These are phyloP conservation scores for Drosophila diplacantha DNA, from an alignment of 2,888 invertebrate species.

Conservation along the genomic window DNA sequence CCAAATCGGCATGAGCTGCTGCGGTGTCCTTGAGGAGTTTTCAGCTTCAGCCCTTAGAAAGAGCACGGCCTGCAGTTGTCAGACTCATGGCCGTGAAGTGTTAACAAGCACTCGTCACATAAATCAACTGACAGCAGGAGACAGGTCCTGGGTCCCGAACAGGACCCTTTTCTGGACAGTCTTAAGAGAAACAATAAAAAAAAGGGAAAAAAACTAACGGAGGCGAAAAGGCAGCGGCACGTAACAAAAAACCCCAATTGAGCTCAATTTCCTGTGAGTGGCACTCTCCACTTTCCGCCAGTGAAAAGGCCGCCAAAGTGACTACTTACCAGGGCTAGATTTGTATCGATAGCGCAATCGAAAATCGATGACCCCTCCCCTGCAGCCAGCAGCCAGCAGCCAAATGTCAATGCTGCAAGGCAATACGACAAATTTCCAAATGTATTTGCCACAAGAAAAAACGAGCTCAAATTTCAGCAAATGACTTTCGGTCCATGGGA, in stretches of 20 bases:
- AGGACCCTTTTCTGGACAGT: constrained; percentile 26
- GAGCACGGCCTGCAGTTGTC: constrained; percentile 52
- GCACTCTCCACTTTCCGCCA: constrained; percentile 34
- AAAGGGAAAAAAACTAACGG: background rate
- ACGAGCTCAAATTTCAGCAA: constrained; percentile 45
- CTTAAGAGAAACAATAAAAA: constrained; percentile 25
- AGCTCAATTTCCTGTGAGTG: constrained; percentile 48
- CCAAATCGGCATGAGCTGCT: constrained; percentile 37
- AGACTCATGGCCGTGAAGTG: constrained; percentile 40
- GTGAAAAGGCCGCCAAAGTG: constrained; percentile 48
- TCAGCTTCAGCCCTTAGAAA: constrained; percentile 21
- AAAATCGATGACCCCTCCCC: constrained; percentile 52
- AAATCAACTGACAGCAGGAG: constrained; percentile 50
- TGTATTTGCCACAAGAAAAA: constrained; percentile 38
- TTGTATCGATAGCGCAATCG: constrained; percentile 55
- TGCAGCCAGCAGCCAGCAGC: constrained; percentile 23
- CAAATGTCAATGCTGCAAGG: constrained; percentile 44
- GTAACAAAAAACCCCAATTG: constrained; percentile 59
- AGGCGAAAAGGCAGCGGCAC: constrained; percentile 41
- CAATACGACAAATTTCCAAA: constrained; percentile 41
- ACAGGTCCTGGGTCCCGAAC: background rate
- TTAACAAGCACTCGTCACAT: constrained; percentile 54
- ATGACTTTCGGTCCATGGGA: constrained; percentile 13
- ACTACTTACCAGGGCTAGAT: constrained; percentile 41
- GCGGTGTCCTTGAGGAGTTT: constrained; percentile 22